These are phyloP conservation scores for Lampris incognitus DNA, from an alignment of 2,113 vertebrate species.

Conservation along the genomic window DNA sequence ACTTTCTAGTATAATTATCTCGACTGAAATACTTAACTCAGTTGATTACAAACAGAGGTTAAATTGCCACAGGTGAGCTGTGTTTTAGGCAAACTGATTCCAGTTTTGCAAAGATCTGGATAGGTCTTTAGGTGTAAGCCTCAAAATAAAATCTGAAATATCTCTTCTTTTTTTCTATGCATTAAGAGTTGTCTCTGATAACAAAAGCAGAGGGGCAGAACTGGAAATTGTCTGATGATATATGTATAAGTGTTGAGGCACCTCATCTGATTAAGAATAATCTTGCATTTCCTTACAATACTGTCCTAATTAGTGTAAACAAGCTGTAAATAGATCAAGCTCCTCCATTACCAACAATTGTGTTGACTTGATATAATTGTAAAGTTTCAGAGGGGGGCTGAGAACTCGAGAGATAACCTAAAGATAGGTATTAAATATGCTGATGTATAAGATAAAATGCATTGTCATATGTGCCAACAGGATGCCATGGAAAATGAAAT, in stretches of 20 bases:
- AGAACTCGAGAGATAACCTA: slow-evolving; percentile 41
- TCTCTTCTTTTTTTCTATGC: no score
- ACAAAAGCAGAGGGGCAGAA: slow-evolving; percentile 4
- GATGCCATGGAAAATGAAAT: slow-evolving; percentile 17
- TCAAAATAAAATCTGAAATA: no score
- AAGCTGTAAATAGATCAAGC: slow-evolving; percentile 41
- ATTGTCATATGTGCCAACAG: background rate
- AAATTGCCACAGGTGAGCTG: no score
- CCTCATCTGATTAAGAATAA: slow-evolving; percentile 50
- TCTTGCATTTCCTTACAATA: slow-evolving; percentile 38
- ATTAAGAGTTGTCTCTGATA: no score
- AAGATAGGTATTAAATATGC: no score
- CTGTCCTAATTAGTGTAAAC: slow-evolving; percentile 33
- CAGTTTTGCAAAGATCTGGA: no score
- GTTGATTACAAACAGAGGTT: no score
- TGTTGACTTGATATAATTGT: slow-evolving; percentile 68
- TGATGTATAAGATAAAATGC: no score
- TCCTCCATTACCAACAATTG: slow-evolving; percentile 46
- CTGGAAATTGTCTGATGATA: slow-evolving; percentile 45
- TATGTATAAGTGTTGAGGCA: slow-evolving; percentile 40
- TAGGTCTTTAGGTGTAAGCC: no score
- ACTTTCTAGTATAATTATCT: slow-evolving; percentile 25
- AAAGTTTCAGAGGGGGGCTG: slow-evolving; percentile 53
- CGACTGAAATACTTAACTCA: no score
- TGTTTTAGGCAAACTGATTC: no score